Evolutionary conservation across 2,888 invertebrate genomes (phyloP).

Genomic region (Therioaphis trifolii): DNA sequence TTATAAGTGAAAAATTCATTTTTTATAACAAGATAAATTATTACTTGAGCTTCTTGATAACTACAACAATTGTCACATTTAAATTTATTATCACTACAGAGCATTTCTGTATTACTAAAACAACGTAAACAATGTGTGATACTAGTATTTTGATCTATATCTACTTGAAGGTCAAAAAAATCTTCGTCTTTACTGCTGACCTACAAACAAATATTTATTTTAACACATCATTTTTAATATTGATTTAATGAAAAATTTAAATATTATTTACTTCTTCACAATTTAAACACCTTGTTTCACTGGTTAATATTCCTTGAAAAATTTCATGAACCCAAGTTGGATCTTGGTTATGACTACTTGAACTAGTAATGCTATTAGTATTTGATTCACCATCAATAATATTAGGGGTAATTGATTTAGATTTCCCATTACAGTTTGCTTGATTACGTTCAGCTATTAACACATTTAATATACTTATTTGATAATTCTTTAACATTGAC

Average conservation of each 20-base stretch:
- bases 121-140: conserved; percentile 98
- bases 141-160: conserved; percentile 99
- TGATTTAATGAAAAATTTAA: conserved; percentile 22
- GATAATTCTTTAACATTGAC: background rate
- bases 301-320: conserved; percentile 98
- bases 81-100: conserved; percentile 99
- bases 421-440: conserved; percentile 72
- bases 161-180: conserved; percentile 98
- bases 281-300: conserved; percentile 98
- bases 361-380: conserved; percentile 70
- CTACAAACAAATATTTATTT: conserved; percentile 68
- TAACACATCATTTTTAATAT: background rate
- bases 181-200: conserved; percentile 98
- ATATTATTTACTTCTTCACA: conserved; percentile 87
- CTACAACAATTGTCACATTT: conserved; percentile 99
- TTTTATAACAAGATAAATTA: conserved; percentile 12
- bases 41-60: conserved; percentile 95
- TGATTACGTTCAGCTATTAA: conserved; percentile 62
- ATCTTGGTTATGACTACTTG: conserved; percentile 76
- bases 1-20: background rate
- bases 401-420: conserved; percentile 67
- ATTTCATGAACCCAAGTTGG: conserved; percentile 99
- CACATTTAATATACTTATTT: conserved; percentile 5
- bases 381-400: conserved; percentile 70
- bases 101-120: conserved; percentile 97